A percentile compares a stretch with the other conserved stretches of the same genome.
Conservation (phyloP, 1,140 invertebrate genomes). For the Eulimnadia texana region DNA sequence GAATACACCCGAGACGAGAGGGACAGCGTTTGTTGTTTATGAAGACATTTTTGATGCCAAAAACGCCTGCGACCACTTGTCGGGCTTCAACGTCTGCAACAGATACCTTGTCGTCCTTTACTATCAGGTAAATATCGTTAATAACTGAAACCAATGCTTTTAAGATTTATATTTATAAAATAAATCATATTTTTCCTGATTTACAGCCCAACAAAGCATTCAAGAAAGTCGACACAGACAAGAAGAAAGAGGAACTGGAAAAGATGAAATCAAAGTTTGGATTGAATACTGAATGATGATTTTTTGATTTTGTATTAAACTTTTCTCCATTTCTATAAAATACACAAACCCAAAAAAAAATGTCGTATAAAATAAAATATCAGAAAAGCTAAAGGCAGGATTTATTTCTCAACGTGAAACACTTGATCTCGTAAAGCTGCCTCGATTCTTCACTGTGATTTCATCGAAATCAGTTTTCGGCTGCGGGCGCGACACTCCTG, state of each 20-base stretch:
- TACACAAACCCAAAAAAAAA: background rate
- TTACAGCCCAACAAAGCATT: conserved; percentile 81
- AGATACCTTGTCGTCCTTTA: conserved; percentile 95
- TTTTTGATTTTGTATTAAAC: background rate
- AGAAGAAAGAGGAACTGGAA: conserved; percentile 92
- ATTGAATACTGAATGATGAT: conserved; percentile 34
- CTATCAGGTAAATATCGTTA: conserved; percentile 54
- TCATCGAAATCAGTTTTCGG: conserved; percentile 68
- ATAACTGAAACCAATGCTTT: background rate
- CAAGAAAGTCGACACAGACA: conserved; percentile 89
- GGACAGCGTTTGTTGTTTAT: conserved; percentile 98
- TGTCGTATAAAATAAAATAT: background rate
- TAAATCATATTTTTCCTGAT: background rate
- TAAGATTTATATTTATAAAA: background rate
- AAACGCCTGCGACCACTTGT: conserved; percentile 98
- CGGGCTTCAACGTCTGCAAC: conserved; percentile 98
- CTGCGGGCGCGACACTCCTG: conserved; percentile 63
- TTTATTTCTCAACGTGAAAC: no score
- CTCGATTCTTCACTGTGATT: conserved; percentile 61
- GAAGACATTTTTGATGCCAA: conserved; percentile 99
- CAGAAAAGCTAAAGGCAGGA: background rate
- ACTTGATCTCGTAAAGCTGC: background rate
- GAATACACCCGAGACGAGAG: conserved; percentile 92
- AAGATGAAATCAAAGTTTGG: conserved; percentile 92
- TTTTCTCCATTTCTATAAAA: background rate